Base-by-base conservation (phyloP, 2,888 invertebrate species). In the Omphaloscelis lunosa region DNA sequence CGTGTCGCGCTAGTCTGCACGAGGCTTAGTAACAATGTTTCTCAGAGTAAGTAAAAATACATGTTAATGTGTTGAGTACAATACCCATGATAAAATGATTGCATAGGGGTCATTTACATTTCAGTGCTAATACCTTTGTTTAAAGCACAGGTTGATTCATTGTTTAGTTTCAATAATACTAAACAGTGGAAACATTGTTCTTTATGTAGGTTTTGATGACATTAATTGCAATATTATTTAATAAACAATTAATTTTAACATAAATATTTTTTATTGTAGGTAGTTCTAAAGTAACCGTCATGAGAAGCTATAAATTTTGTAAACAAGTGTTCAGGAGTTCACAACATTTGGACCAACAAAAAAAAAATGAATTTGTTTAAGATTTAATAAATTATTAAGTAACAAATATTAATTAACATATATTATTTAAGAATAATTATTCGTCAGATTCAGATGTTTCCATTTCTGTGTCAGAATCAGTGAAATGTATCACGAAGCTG, bases 71-170 rank as follows among this genome's bases (percentile, higher is more conserved):
- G 9, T 29, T 29, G 15, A 59, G 6, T 56, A 23, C 45, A 11
- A 45, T 62, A 75, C 20, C 17, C n/a, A 17, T 11, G 34, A 27
- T 56, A 0, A 75, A 63, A 58, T 65, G 0, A 45, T 7, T 45
- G 9, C 6, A 0, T 51, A n/a, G 20, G 9, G 15, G 11, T 29
- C n/a, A n/a, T 66, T 66, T 48, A 53, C 53, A 61, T 61, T 39
- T 61, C n/a, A 53, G 20, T 76, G n/a, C 8, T 76, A 82, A 82
- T 41, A 39, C 23, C 20, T 27, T 53, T 66, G 51, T 65, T 65
- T 12, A 53, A 29, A 23, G 6, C 27, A 15, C 11, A 45, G 23
- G 4, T 41, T 34, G 58, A 41, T 58, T 23, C 7, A 53, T 39
- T 48, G 17, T 41, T 51, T 51, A 23, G 78, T 61, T 41, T 29